Percentiles rank a stretch among this genome's conserved stretches.
phyloP scores from a whole-genome alignment of 1,140 invertebrate species.

The Drosophila leontia region DNA sequence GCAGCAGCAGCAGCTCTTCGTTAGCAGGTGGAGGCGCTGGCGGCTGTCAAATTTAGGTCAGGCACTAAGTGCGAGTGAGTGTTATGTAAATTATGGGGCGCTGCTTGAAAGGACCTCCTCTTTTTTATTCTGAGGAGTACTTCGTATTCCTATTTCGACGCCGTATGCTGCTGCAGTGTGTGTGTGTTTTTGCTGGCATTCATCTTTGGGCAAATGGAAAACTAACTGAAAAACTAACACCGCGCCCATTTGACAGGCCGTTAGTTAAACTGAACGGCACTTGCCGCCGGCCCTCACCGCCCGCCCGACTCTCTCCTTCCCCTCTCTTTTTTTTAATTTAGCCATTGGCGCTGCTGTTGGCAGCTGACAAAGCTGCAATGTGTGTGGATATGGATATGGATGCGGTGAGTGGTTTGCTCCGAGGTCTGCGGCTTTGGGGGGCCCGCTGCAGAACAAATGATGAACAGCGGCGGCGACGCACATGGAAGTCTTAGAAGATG shows the following conservation, averaged over 20 bases:
- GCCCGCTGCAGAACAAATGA: conserved; percentile 25
- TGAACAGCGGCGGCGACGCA: conserved; percentile 28
- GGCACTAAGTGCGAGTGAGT: conserved; percentile 79
- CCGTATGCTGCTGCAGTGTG: conserved; percentile 4
- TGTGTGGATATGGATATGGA: conserved; percentile 36
- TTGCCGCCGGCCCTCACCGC: conserved; percentile 36
- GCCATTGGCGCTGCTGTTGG: conserved; percentile 53
- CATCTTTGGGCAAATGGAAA: conserved; percentile 57
- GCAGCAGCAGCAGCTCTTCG: conserved; percentile 23
- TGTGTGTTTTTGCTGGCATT: conserved; percentile 37
- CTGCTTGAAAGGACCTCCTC: conserved; percentile 63
- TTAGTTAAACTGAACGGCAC: conserved; percentile 62
- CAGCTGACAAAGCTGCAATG: conserved; percentile 59
- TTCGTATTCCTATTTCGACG: conserved; percentile 28
- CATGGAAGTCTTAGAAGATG: conserved; percentile 48
- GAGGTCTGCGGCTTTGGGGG: conserved; percentile 14
- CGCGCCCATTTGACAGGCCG: conserved; percentile 52
- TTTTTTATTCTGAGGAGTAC: conserved; percentile 14
- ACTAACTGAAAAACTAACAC: conserved; percentile 53
- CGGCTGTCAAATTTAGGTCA: conserved; percentile 69
- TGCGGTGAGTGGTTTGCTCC: conserved; percentile 13
- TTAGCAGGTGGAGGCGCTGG: conserved; percentile 30
- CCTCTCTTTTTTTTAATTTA: conserved; percentile 66
- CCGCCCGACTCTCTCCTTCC: not conserved
- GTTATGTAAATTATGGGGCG: conserved; percentile 75